Evolutionary conservation across 2,888 invertebrate species (phyloP), one percentile per base, ranked within the genome.

Genomic region (Pardosa pseudoannulata): DNA sequence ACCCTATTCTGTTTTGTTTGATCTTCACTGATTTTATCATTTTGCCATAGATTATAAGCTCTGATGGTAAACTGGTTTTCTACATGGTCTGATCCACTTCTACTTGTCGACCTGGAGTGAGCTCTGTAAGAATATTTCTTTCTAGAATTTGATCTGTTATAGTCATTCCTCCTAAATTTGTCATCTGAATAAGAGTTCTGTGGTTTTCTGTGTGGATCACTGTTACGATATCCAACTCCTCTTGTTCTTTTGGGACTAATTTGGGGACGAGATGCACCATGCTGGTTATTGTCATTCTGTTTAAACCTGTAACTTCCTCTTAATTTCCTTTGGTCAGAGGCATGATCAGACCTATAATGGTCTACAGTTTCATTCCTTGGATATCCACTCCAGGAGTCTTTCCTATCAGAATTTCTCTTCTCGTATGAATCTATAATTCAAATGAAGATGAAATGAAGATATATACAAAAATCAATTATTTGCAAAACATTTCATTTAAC

Each of bases 1-100:
- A 81, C 68, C 23, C 73, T 32, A 62, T 13, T 68, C 28, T 74
- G 41, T 32, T 74, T 74, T 1, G 50, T 32, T 16, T 62, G 80
- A 39, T 46, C 68, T 56, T 81, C 81, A 50, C 27, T 23, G 7
- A 39, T 39, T 11, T 39, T 39, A 29, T 28, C 74, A 56, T 7
- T 19, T 23, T 23, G 28, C 81, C 81, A 74, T 23, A 79, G 23
- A 31, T 6, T 28, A 19, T 56, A 50, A 31, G 41, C 70, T 16
- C 1, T 65, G 19, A 39, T 36, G 19, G 3, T 16, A 7, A 6
- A 50, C 7, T 7, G 6, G 39, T 79, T 64, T 0, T 1, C 19
- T 2, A 16, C n/a, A 31, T 31, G 16, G 6, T 19, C 73, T 3
- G 23, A 2, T 1, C 62, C 74, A 73, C 56, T 72, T 5, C n/a